These are phyloP conservation scores for Ctena decussata DNA, from an alignment of 2,888 invertebrate genomes.

Conservation along the genomic window DNA sequence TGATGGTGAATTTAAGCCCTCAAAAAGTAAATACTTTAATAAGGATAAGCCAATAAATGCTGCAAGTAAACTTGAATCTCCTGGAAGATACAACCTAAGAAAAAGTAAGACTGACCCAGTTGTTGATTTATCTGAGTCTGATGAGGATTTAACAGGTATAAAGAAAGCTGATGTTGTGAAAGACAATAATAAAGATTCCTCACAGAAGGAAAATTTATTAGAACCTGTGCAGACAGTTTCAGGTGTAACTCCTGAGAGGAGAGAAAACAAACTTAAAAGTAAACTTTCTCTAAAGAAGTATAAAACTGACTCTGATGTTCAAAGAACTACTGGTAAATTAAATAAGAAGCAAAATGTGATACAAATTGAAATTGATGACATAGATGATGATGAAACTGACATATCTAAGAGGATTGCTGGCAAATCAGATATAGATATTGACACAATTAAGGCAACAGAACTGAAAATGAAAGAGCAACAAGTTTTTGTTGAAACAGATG, in stretches of 20 bases:
- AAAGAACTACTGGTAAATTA: too few species aligned
- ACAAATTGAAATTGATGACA: too few species aligned
- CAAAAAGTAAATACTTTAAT: not conserved
- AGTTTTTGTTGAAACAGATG: too few species aligned
- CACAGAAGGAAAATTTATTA: not conserved
- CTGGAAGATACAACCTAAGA: constrained; percentile 25
- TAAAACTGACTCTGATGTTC: constrained; percentile 33
- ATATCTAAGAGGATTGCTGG: too few species aligned
- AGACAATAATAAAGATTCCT: not conserved
- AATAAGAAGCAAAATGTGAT: too few species aligned
- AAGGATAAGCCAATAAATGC: not conserved
- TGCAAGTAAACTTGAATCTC: not conserved
- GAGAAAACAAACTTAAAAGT: not conserved
- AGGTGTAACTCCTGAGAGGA: not conserved
- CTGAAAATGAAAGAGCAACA: too few species aligned
- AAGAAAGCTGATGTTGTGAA: not conserved
- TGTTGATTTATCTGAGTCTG: not conserved
- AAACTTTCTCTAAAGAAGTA: constrained; percentile 34
- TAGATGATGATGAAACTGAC: too few species aligned
- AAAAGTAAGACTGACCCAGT: constrained; percentile 37
- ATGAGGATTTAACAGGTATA: not conserved
- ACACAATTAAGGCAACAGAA: too few species aligned
- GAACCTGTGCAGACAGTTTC: not conserved
- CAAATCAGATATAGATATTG: too few species aligned
- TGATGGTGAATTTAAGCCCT: not conserved